Evolutionary conservation across 92 coral and sea anemone genomes (phyloP).

Genomic region (Zoanthus gigantus): DNA sequence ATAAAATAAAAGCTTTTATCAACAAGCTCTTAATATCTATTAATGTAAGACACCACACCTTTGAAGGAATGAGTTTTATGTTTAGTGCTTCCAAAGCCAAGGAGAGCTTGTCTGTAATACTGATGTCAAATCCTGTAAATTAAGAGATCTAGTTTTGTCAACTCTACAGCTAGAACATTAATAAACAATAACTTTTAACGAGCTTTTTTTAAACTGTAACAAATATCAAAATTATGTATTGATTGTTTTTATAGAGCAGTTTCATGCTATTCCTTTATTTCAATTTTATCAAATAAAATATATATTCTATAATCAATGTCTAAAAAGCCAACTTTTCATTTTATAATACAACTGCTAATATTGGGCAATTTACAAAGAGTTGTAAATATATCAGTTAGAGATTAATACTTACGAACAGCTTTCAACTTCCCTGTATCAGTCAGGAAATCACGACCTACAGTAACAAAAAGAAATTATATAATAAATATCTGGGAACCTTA

Average conservation of each 20-base stretch:
- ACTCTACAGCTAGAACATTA: neutral
- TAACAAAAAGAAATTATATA: neutral
- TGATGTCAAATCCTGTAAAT: conserved; percentile 61
- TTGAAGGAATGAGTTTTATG: conserved; percentile 68
- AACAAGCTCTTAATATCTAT: too few relatives aligned
- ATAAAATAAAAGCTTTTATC: too few relatives aligned
- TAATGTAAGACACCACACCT: conserved; percentile 49
- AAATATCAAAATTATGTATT: neutral
- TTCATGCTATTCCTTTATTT: neutral
- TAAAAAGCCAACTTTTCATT: too few relatives aligned
- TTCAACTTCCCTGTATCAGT: conserved; percentile 63
- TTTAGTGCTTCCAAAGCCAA: conserved; percentile 83
- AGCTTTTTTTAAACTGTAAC: neutral
- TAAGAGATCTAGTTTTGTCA: neutral
- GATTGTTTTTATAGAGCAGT: neutral
- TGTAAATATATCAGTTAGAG: neutral
- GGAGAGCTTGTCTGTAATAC: conserved; percentile 82
- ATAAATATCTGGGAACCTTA: too few relatives aligned
- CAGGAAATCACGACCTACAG: conserved; percentile 87
- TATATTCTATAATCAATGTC: too few relatives aligned
- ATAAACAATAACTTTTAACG: neutral
- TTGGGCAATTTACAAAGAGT: neutral
- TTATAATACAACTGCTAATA: too few relatives aligned
- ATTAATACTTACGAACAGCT: conserved; percentile 77
- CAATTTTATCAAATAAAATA: too few relatives aligned